Conservation (phyloP, 2,888 invertebrate genomes). For the Uloborus plumipes region DNA sequence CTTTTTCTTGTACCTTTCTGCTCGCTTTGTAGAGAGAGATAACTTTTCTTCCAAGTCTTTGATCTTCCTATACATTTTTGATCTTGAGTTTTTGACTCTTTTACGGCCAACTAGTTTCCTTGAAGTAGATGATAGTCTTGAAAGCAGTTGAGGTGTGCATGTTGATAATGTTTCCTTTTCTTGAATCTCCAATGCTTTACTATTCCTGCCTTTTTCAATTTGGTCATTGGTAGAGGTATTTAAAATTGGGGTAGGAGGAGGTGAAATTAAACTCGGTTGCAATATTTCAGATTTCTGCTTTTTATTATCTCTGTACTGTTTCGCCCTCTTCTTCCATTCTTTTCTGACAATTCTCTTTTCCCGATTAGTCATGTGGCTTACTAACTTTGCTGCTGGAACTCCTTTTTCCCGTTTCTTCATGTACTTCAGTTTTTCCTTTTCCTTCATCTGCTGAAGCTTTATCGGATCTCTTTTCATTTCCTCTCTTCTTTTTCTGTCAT, state of each 20-base stretch:
- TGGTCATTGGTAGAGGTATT: background rate
- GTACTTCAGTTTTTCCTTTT: constrained; percentile 1
- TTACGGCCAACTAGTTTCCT: constrained; percentile 1
- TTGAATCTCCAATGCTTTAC: background rate
- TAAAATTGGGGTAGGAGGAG: constrained; percentile 1
- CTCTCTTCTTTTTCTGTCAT: constrained; percentile 2
- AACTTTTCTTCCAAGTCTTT: background rate
- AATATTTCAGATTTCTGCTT: constrained; percentile 2
- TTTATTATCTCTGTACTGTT: background rate
- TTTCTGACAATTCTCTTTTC: constrained; percentile 1
- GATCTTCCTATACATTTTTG: constrained; percentile 4
- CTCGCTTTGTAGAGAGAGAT: constrained; percentile 2
- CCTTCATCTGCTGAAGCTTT: constrained; percentile 4
- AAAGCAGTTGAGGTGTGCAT: background rate
- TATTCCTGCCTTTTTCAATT: constrained; percentile 1
- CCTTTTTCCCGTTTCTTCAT: constrained; percentile 2
- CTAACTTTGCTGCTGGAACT: constrained; percentile 2
- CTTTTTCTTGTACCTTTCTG: background rate
- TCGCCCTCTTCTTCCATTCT: background rate
- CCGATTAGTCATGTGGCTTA: background rate
- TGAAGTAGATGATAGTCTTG: background rate
- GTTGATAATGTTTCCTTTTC: background rate
- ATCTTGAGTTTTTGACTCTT: background rate
- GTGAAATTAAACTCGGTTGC: background rate
- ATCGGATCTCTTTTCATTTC: background rate